Conservation (phyloP, 2,888 invertebrate species). For the Camponotus fellah region DNA sequence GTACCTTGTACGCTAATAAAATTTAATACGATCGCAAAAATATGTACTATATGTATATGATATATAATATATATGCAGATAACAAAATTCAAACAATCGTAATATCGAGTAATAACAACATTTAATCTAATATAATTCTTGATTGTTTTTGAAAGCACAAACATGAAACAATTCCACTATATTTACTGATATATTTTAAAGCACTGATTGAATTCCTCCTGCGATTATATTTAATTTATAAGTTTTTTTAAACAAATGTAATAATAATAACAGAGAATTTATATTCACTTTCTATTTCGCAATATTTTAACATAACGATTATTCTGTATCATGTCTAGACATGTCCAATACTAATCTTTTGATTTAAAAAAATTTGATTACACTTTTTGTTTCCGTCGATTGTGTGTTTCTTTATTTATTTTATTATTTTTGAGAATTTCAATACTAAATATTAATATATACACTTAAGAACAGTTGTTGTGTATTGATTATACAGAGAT, state of each 20-base stretch:
- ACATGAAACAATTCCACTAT: conserved; percentile 4
- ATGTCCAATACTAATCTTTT: background rate
- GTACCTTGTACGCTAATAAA: conserved; percentile 79
- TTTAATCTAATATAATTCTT: background rate
- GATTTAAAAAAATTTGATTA: background rate
- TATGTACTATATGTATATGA: conserved; percentile 68
- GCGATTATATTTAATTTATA: background rate
- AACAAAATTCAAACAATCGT: conserved; percentile 22
- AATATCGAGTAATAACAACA: background rate
- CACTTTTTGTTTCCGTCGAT: conserved; percentile 21
- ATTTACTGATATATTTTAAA: background rate
- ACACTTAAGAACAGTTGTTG: conserved; percentile 38
- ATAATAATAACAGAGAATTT: background rate
- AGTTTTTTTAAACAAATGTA: background rate
- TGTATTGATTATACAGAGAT: conserved; percentile 37
- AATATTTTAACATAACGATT: background rate
- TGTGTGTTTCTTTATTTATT: conserved; percentile 30
- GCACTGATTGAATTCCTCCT: background rate
- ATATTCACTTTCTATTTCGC: background rate
- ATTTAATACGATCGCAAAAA: conserved; percentile 68
- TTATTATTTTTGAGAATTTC: conserved; percentile 35
- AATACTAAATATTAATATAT: conserved; percentile 51
- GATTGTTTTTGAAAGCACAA: background rate
- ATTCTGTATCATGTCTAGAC: background rate
- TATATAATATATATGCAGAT: conserved; percentile 50